Evolutionary conservation across 2,888 invertebrate species (phyloP), one percentile per base, ranked within the genome.

Genomic region (Drosophila nr. perissopoda): DNA sequence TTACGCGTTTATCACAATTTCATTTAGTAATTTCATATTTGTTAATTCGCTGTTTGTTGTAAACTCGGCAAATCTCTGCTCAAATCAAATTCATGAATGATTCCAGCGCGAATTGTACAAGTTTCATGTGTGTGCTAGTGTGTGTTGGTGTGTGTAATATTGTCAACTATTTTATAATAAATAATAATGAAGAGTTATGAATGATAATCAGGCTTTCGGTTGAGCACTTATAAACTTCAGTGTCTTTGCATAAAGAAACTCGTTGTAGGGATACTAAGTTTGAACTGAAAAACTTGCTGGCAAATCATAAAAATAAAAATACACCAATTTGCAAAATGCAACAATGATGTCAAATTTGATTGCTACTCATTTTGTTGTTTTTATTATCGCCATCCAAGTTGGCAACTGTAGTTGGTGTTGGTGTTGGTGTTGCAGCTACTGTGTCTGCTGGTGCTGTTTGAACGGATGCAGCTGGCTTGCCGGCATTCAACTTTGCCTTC

Each of bases 401-500:
- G 18, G 59, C 31, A 63, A 36, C 49, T 58, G 70, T 21, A 57
- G 65, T 25, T 13, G 64, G 8, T 34, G 49, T 16, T 27, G 11
- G 31, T 27, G 61, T 51, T 27, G 10, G 31, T 27, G 62, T 51
- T 29, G 57, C 31, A 53, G 62, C 48, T 34, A 66, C 51, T 42
- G 45, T 21, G 25, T 62, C 18, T 27, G 60, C 29, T 40, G 53
- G 8, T 31, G 73, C 7, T 29, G 69, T 33, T 31, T 33, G 40
- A 36, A 27, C 33, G 25, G 58, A 29, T 54, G 76, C 56, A n/a
- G 8, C 25, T 25, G 91, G 78, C 69, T 92, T 92, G 70, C 87
- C 90, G 34, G 90, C 90, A 83, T 81, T 90, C 45, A 93, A 60
- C 82, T 92, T 93, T 27, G 92, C 92, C 70, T 93, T 93, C 27